Percentiles rank a stretch among this genome's conserved stretches.
Conservation (phyloP, 2,888 invertebrate species). For the Shargacucullia verbasci region DNA sequence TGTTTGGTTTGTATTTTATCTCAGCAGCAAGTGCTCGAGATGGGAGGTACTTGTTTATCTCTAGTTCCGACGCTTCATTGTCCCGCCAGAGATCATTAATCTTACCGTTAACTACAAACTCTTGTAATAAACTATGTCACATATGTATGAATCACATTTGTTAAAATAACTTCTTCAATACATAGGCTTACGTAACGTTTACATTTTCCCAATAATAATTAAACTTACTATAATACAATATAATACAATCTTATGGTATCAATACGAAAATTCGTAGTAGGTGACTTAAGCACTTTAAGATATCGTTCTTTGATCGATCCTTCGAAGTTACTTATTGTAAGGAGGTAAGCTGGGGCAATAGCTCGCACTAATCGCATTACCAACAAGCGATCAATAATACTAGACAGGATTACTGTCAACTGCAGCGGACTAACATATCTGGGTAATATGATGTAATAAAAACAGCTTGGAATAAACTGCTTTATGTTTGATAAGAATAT, state of each 20-base stretch:
- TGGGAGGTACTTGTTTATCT: constrained; percentile 69
- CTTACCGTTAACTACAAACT: constrained; percentile 54
- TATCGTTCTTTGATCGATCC: constrained; percentile 44
- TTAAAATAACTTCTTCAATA: constrained; percentile 16
- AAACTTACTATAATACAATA: no score
- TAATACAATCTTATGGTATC: no score
- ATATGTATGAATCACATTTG: constrained; percentile 42
- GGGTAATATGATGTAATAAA: constrained; percentile 23
- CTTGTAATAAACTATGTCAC: constrained; percentile 38
- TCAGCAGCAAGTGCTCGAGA: constrained; percentile 57
- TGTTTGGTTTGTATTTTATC: constrained; percentile 62
- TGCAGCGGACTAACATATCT: constrained; percentile 25
- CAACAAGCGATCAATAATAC: constrained; percentile 75
- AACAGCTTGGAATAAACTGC: not conserved
- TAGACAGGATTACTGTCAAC: constrained; percentile 63
- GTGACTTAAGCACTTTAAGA: constrained; percentile 11
- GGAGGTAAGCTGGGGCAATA: constrained; percentile 67
- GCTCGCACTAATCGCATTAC: constrained; percentile 80
- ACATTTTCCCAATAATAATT: no score
- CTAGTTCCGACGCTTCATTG: constrained; percentile 62
- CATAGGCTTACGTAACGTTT: constrained; percentile 5
- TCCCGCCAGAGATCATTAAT: constrained; percentile 62
- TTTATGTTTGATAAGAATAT: constrained; percentile 1
- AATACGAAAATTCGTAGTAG: constrained; percentile 13
- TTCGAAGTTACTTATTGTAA: constrained; percentile 54